phyloP scores from a whole-genome alignment of 2,797 vertebrate genomes.

The Streptopelia turtur region DNA sequence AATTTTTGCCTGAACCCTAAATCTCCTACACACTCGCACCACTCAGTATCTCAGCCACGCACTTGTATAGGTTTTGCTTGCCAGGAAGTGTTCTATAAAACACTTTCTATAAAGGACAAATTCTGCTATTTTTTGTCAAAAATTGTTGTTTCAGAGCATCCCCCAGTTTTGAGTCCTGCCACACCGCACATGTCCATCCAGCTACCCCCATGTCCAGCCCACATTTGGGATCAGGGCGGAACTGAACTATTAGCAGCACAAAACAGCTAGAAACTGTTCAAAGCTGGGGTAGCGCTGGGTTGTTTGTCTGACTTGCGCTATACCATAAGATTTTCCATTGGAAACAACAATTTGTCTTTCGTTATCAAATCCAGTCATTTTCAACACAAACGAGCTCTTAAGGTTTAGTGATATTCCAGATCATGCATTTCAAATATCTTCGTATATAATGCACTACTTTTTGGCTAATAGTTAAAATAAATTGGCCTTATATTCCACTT shows the following conservation, averaged over 20 bases:
- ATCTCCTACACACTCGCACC: not conserved
- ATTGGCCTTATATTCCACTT: not conserved
- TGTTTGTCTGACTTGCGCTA: not conserved
- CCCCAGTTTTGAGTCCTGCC: not conserved
- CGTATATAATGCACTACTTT: not conserved
- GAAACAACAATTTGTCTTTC: not conserved
- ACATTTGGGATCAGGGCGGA: not conserved
- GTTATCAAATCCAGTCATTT: not conserved
- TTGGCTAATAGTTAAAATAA: conserved; percentile 32
- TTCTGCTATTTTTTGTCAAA: not conserved
- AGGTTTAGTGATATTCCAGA: not conserved
- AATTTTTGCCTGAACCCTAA: not conserved
- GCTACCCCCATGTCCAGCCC: not conserved
- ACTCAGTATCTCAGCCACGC: not conserved
- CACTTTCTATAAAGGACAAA: not conserved
- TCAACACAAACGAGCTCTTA: not conserved
- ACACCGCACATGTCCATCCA: not conserved
- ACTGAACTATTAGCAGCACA: not conserved
- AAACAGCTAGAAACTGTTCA: not conserved
- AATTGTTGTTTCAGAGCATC: not conserved
- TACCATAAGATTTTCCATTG: not conserved
- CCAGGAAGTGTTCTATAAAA: not conserved
- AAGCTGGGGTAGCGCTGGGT: not conserved
- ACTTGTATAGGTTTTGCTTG: not conserved
- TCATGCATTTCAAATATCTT: not conserved